Conservation (phyloP, 2,113 vertebrate species). For the Hassar affinis region DNA sequence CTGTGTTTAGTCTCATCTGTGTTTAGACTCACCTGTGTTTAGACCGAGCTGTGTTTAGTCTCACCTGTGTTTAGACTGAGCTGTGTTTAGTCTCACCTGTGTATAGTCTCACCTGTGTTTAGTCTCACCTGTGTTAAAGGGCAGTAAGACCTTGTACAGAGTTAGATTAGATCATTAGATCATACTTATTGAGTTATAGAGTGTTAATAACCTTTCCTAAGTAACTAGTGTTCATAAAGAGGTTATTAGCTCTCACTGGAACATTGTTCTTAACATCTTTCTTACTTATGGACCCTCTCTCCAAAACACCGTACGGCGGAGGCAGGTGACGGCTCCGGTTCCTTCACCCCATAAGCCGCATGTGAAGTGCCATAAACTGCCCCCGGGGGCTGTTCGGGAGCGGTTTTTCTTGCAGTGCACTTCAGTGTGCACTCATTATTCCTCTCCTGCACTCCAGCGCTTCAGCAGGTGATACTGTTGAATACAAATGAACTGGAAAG, state of each 20-base stretch:
- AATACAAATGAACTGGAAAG: conserved; percentile 14
- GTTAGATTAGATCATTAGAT: not conserved
- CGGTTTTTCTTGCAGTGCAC: not conserved
- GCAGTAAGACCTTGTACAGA: not conserved
- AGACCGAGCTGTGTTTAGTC: not conserved
- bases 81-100: not conserved
- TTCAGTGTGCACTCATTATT: conserved; percentile 43
- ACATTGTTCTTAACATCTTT: not conserved
- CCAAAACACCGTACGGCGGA: not conserved
- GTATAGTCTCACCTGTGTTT: not conserved
- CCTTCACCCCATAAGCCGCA: not conserved
- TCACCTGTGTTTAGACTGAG: not conserved
- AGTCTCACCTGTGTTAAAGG: not conserved
- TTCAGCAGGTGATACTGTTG: not conserved
- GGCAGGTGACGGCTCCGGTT: not conserved
- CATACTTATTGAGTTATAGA: not conserved
- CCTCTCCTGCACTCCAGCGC: not conserved
- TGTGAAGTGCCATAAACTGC: not conserved
- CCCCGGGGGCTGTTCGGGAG: conserved; percentile 50
- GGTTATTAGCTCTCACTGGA: not conserved
- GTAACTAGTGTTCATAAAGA: not conserved
- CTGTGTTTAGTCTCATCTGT: not conserved
- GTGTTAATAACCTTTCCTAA: not conserved
- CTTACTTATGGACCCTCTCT: not conserved
- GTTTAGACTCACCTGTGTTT: not conserved